Evolutionary conservation across 2,113 vertebrate species (phyloP), one percentile per base, ranked within the genome.

Genomic region (Prunella himalayana): DNA sequence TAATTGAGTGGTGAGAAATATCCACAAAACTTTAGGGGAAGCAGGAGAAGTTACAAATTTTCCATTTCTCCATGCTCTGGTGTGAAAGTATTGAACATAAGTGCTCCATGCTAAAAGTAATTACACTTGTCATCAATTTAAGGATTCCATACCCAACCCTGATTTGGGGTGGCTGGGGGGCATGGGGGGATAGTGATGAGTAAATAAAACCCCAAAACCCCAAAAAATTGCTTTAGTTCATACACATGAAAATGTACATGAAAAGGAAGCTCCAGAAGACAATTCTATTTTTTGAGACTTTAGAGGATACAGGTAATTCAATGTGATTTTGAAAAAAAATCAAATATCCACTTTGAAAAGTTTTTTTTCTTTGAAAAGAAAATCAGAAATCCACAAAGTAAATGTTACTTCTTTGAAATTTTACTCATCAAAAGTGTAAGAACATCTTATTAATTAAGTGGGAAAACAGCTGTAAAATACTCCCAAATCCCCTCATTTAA

Each of bases 141-240:
- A 79, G 15, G 11, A 35, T 59, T 39, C 10, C 15, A 35, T 31
- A n/a, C 3, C 6, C 18, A 90, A 3, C 2, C 19, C 9, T 53
- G 15, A 59, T 8, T 50, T 66, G 15, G 6, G 4, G 17, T 24
- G 2, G 19, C 6, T 37, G 3, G 10, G 8, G 13, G 9, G 22
- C 6, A 7, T 7, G 25, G 4, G 13, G 8, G 3, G 0, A 17
- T 3, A 27, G 4, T 49, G 17, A 3, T 3, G 1, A 35, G 7
- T 15, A 63, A 78, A 75, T 41, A 57, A 79, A 75, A 16, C 3
- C 2, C 15, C 23, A 5, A 78, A 68, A 17, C 0, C 7, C 6
- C 6, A 3, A 49, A 28, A 23, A 27, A 50, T 50, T 47, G 3
- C 18, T 56, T 64, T 51, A 44, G 4, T 57, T 75, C 21, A 18